Conservation (phyloP, 2,797 vertebrate species). For the Pyrrhura leucotis region DNA sequence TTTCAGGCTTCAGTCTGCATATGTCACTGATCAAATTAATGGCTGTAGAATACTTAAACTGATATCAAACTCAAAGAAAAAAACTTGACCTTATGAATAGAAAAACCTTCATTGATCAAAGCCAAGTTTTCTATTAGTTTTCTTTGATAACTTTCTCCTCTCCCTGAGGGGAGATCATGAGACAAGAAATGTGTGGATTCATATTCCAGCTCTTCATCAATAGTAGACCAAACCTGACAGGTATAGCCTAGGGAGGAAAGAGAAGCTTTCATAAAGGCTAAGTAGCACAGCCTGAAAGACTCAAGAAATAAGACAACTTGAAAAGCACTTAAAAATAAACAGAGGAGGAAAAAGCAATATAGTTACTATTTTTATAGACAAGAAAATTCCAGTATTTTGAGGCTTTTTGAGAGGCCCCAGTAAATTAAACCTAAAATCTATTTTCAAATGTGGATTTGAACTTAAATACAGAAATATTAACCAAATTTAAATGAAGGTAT, state of each 20-base stretch:
- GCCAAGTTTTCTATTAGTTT: neutral
- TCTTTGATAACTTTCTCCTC: neutral
- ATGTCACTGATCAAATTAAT: neutral
- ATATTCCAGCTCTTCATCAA: slow-evolving; percentile 23
- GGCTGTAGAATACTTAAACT: neutral
- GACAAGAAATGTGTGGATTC: neutral
- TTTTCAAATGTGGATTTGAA: neutral
- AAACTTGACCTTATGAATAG: neutral
- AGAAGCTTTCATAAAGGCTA: slow-evolving; percentile 35
- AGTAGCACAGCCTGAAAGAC: slow-evolving; percentile 18
- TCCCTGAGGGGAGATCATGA: neutral
- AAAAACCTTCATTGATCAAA: neutral
- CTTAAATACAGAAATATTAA: neutral
- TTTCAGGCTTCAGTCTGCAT: neutral
- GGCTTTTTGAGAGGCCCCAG: neutral
- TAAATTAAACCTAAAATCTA: neutral
- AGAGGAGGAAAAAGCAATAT: neutral
- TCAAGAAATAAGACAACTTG: neutral
- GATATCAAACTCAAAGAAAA: neutral
- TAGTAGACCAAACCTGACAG: slow-evolving; percentile 41
- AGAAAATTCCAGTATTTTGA: neutral
- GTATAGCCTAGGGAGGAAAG: slow-evolving; percentile 50
- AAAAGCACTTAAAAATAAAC: neutral
- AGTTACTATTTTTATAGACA: neutral
- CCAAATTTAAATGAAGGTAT: neutral